Evolutionary conservation across 2,113 vertebrate species (phyloP).

Genomic region (Poeciliopsis turrubarensis): DNA sequence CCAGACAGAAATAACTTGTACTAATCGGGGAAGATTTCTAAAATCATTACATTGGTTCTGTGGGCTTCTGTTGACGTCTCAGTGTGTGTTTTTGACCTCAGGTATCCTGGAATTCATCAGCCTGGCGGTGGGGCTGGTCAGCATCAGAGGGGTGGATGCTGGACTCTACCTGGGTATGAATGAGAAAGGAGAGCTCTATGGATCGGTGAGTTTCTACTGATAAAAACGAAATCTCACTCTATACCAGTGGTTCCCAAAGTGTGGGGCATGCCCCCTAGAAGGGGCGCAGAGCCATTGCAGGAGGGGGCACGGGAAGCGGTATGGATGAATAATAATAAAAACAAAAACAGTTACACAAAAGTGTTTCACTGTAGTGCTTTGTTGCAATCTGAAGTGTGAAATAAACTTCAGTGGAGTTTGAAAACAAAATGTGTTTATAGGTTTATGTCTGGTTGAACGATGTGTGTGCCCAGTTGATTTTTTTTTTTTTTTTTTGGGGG

Average conservation of each 20-base stretch:
- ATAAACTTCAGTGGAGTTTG: no score
- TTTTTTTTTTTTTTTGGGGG: no score
- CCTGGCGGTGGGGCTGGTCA: slow-evolving; percentile 98
- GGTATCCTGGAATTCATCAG: slow-evolving; percentile 99
- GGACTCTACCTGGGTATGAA: slow-evolving; percentile 99
- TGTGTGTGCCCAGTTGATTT: no score
- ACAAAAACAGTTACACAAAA: no score
- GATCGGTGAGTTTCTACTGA: slow-evolving; percentile 89
- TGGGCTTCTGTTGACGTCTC: slow-evolving; percentile 35
- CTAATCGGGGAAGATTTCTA: background rate
- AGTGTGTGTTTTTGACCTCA: slow-evolving; percentile 67
- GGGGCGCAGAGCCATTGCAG: no score
- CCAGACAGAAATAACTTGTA: slow-evolving; percentile 8
- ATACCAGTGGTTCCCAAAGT: no score
- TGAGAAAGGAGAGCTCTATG: slow-evolving; percentile 96
- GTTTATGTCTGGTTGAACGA: no score
- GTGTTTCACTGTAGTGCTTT: no score
- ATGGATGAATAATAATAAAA: no score
- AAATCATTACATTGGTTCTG: slow-evolving; percentile 4
- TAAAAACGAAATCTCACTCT: slow-evolving; percentile 23
- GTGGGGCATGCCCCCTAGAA: no score
- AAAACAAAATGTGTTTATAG: no score
- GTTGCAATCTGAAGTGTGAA: no score
- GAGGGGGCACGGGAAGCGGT: rapidly evolving
- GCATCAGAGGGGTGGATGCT: slow-evolving; percentile 97